Evolutionary conservation across 2,797 vertebrate genomes (phyloP), one percentile per base, ranked within the genome.

Genomic region (Lophotriccus pileatus): DNA sequence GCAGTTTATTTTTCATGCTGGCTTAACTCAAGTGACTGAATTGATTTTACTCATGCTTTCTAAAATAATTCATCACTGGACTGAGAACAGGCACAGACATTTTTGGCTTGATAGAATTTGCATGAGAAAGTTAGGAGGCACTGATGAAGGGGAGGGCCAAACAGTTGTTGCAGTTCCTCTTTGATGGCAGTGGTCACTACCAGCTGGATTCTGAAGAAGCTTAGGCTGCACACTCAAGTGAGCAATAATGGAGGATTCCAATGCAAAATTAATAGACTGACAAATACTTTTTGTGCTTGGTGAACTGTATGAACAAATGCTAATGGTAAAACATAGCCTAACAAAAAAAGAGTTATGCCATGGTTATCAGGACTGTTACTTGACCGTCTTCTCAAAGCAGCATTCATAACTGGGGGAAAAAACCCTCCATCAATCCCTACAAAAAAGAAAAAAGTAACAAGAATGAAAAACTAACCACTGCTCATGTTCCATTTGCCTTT

Each of bases 221-320:
- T 75, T 87, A 81, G 63, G 47, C 72, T 84, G 53, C 66, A 89
- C 69, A 72, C 75, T 82, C 47, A 93, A 80, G 30, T 87, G 91
- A 94, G 90, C 60, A 94, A 77, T 90, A 94, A 89, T 87, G 43
- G 81, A 95, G 85, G 83, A 96, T 97, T 95, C 83, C 67, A 87
- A 56, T 78, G 92, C 63, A 96, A 97, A 97, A 95, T 96, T 95
- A 95, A 96, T 90, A 95, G 84, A 89, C 88, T 95, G 95, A 69
- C 89, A 96, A 93, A 67, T 80, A 85, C 76, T 94, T 96, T 92
- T 87, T 94, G 74, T 84, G 55, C 94, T 72, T 89, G 81, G 94
- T 95, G 90, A 95, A 96, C 93, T 96, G 66, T 87, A 47, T 47
- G 46, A 47, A 24, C 77, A 95, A 96, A 84, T 50, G 39, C 28